These are phyloP conservation scores for Hipparchia semele DNA, from an alignment of 2,888 invertebrate genomes.

Conservation along the genomic window DNA sequence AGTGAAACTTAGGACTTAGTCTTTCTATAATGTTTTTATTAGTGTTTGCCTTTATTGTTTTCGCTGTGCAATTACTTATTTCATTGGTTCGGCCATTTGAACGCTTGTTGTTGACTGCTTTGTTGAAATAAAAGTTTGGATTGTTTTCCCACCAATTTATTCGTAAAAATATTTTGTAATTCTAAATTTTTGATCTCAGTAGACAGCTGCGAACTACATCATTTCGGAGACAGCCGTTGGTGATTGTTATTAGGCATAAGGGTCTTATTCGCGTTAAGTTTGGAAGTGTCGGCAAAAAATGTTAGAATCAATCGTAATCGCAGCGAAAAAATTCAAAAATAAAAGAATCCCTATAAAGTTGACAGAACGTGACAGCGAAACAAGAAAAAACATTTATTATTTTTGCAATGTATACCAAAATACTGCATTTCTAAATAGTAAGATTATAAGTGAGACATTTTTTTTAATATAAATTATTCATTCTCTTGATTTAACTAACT, in stretches of 20 bases:
- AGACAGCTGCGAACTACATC: constrained; percentile 74
- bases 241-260: constrained; percentile 71
- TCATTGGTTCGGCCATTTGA: constrained; percentile 64
- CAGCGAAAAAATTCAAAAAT: constrained; percentile 51
- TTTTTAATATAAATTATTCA: constrained; percentile 56
- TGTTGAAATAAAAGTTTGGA: constrained; percentile 49
- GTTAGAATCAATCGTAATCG: constrained; percentile 43
- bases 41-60: constrained; percentile 78
- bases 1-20: constrained; percentile 78
- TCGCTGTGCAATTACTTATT: constrained; percentile 76
- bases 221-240: constrained; percentile 67
- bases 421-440: constrained; percentile 81
- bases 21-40: constrained; percentile 61
- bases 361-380: constrained; percentile 62
- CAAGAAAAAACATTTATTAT: constrained; percentile 55
- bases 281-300: constrained; percentile 77
- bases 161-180: constrained; percentile 56
- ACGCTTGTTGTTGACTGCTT: constrained; percentile 71
- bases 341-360: constrained; percentile 34
- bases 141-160: constrained; percentile 59
- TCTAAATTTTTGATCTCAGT: constrained; percentile 78
- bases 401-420: constrained; percentile 82
- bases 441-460: constrained; percentile 72
- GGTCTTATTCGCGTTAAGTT: constrained; percentile 67
- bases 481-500: constrained; percentile 51